A percentile compares a stretch with the other conserved stretches of the same genome.
These are phyloP conservation scores for Hipparchia semele DNA, from an alignment of 2,888 invertebrate species.

Conservation along the genomic window DNA sequence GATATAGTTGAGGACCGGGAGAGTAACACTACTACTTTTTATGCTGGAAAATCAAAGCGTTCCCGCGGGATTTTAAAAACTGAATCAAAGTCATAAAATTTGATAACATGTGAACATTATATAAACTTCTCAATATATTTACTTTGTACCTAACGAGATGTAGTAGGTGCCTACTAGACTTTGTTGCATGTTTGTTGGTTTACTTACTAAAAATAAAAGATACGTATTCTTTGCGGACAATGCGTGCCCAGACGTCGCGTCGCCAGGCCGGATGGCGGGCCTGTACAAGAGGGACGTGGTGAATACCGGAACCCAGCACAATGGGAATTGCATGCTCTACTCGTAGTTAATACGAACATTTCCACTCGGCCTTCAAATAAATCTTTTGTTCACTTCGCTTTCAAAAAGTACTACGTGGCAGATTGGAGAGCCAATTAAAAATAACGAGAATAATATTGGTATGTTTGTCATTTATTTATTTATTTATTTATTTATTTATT, in stretches of 20 bases:
- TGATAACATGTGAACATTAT: too few species aligned
- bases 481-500: too few species aligned
- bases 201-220: background rate
- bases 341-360: conserved; percentile 11
- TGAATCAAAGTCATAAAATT: too few species aligned
- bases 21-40: too few species aligned
- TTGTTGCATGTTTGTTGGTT: too few species aligned
- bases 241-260: background rate
- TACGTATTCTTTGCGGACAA: background rate
- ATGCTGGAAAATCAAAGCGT: too few species aligned
- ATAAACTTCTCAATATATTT: too few species aligned
- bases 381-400: conserved; percentile 26
- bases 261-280: background rate
- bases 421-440: conserved; percentile 22
- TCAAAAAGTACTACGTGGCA: conserved; percentile 12
- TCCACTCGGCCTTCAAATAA: conserved; percentile 20
- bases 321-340: conserved; percentile 21
- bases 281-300: background rate
- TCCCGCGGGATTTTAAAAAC: too few species aligned
- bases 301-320: background rate
- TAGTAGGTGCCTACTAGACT: too few species aligned
- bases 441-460: conserved; percentile 1
- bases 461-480: too few species aligned
- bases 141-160: too few species aligned
- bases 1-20: too few species aligned